Evolutionary conservation across 2,113 vertebrate species (phyloP).

Genomic region (Amblyopsis rosae): DNA sequence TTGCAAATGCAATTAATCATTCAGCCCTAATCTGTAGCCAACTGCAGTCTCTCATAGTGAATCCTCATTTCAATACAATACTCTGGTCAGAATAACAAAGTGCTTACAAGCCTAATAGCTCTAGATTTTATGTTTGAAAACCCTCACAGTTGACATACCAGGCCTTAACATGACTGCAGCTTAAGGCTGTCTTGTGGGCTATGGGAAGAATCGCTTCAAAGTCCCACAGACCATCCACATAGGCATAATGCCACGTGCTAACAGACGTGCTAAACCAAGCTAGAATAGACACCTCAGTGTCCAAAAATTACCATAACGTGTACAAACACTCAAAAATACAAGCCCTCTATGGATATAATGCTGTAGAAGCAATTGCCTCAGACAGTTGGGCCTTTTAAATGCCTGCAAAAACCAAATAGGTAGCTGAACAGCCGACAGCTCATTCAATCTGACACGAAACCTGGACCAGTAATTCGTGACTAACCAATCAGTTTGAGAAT

Average conservation of each 20-base stretch:
- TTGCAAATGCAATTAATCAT: too few species aligned
- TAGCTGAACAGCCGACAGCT: too few species aligned
- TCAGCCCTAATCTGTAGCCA: too few species aligned
- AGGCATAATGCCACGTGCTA: neutral
- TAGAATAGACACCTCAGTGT: neutral
- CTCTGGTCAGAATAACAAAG: too few species aligned
- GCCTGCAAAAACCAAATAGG: neutral
- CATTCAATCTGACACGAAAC: too few species aligned
- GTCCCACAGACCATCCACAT: neutral
- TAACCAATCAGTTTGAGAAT: too few species aligned
- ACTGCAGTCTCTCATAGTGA: too few species aligned
- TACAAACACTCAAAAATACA: neutral
- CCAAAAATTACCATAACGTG: neutral
- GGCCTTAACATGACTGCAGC: too few species aligned
- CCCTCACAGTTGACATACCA: neutral
- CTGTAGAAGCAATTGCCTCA: neutral
- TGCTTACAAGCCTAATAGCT: too few species aligned
- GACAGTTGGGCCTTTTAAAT: neutral
- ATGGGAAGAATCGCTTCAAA: neutral
- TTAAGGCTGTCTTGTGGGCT: neutral
- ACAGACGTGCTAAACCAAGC: neutral
- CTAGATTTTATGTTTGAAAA: too few species aligned
- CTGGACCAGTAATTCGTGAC: too few species aligned
- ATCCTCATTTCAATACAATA: too few species aligned
- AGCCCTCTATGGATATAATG: neutral